Conservation (phyloP, 2,113 vertebrate species). For the Anser cygnoides region DNA sequence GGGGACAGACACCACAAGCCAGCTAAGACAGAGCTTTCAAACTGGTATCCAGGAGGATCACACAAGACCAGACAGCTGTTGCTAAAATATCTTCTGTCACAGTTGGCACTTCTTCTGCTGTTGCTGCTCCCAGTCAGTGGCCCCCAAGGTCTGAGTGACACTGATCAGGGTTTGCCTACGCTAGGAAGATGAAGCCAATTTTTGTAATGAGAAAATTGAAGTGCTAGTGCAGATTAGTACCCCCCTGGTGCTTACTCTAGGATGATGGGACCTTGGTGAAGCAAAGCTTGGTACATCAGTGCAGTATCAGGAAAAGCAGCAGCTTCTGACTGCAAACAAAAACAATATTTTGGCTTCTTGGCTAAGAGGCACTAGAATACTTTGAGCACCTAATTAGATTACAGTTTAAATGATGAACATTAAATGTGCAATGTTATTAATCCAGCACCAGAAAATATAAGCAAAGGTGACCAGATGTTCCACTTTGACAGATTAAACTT, state of each 20-base stretch:
- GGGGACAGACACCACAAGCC: not conserved
- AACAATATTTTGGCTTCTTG: not conserved
- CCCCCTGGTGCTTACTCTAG: not conserved
- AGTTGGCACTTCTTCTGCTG: not conserved
- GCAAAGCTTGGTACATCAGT: not conserved
- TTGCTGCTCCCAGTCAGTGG: not conserved
- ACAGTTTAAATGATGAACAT: not conserved
- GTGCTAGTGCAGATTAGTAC: not conserved
- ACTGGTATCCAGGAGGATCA: not conserved
- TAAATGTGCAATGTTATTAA: not conserved
- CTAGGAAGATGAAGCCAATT: conserved; percentile 46
- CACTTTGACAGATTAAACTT: conserved; percentile 16
- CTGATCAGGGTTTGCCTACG: not conserved
- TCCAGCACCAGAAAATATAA: not conserved
- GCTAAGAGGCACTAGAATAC: not conserved
- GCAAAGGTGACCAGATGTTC: conserved; percentile 55
- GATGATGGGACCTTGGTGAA: not conserved
- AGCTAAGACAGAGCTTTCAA: not conserved
- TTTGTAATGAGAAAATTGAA: conserved; percentile 61
- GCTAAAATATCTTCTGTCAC: conserved; percentile 35
- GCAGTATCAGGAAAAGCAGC: not conserved
- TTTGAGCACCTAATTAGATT: conserved; percentile 16
- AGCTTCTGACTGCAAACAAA: conserved; percentile 13
- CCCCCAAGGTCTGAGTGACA: not conserved
- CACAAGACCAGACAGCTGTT: conserved; percentile 39